Conservation (phyloP, 2,888 invertebrate genomes). For the Athalia cordata region DNA sequence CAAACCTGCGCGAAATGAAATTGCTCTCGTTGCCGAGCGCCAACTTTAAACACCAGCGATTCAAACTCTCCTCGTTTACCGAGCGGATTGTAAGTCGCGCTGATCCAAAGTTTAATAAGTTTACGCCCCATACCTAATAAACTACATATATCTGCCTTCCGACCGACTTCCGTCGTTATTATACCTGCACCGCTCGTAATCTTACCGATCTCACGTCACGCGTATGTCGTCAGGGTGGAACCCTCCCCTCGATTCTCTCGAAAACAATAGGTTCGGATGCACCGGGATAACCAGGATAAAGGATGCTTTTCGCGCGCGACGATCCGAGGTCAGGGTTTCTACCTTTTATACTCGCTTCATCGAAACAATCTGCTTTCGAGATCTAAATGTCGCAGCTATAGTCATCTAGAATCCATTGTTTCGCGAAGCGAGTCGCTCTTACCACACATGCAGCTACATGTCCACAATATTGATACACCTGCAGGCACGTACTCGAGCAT, state of each 20-base stretch:
- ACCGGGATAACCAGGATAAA: constrained; percentile 36
- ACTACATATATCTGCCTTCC: neutral
- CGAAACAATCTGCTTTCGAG: constrained; percentile 36
- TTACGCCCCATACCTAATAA: constrained; percentile 9
- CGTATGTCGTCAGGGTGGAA: constrained; percentile 40
- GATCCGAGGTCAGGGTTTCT: constrained; percentile 39
- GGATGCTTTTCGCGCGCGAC: constrained; percentile 39
- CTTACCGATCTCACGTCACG: constrained; percentile 34
- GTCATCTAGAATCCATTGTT: constrained; percentile 42
- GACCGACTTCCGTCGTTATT: constrained; percentile 23
- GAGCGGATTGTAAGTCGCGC: constrained; percentile 23
- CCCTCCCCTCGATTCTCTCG: neutral
- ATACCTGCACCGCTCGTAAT: constrained; percentile 16
- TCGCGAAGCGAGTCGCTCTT: constrained; percentile 24
- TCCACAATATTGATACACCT: constrained; percentile 8
- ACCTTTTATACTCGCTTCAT: constrained; percentile 41
- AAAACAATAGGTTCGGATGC: constrained; percentile 42
- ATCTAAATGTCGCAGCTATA: constrained; percentile 41
- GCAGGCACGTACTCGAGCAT: too few relatives aligned
- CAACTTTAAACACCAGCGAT: constrained; percentile 23
- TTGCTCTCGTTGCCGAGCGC: constrained; percentile 49
- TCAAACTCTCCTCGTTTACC: constrained; percentile 22
- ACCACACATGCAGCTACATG: constrained; percentile 27
- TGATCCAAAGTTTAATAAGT: constrained; percentile 30
- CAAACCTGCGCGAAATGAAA: constrained; percentile 60